These are phyloP conservation scores for Pseudococcus viburni DNA, from an alignment of 2,888 invertebrate species.

Conservation along the genomic window DNA sequence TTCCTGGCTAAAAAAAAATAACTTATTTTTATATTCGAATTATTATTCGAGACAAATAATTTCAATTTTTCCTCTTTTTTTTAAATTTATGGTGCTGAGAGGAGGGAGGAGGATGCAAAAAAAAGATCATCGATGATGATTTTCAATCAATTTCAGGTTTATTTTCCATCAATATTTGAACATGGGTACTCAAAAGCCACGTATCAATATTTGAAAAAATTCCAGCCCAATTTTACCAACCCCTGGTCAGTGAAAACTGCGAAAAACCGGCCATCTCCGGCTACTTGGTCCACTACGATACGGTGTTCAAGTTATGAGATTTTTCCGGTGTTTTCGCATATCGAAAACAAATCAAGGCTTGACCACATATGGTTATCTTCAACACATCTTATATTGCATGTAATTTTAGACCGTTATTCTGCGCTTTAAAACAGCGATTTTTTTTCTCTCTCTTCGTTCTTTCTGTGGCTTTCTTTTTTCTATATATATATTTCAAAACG, in stretches of 20 bases:
- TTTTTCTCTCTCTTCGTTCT: neutral
- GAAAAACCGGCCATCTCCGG: conserved; percentile 36
- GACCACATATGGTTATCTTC: conserved; percentile 69
- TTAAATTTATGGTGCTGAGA: too few relatives aligned
- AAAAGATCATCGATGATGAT: too few relatives aligned
- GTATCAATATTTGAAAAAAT: neutral
- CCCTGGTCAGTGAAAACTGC: neutral
- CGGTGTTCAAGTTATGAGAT: conserved; percentile 64
- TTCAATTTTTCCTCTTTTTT: too few relatives aligned
- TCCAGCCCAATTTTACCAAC: neutral
- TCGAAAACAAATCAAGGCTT: conserved; percentile 69
- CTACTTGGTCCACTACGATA: conserved; percentile 61
- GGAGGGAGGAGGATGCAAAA: too few relatives aligned
- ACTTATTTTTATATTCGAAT: too few relatives aligned
- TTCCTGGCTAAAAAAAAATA: too few relatives aligned
- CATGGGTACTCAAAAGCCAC: too few relatives aligned
- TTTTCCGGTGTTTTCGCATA: conserved; percentile 69
- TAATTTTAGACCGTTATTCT: conserved; percentile 65
- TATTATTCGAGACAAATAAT: too few relatives aligned
- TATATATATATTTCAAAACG: conserved; percentile 28
- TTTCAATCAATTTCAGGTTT: too few relatives aligned
- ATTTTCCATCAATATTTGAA: too few relatives aligned
- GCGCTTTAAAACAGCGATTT: conserved; percentile 56
- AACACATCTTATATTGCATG: conserved; percentile 62
- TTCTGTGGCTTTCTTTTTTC: neutral